Evolutionary conservation across 2,797 vertebrate species (phyloP).

Genomic region (Apogon hyalosoma): DNA sequence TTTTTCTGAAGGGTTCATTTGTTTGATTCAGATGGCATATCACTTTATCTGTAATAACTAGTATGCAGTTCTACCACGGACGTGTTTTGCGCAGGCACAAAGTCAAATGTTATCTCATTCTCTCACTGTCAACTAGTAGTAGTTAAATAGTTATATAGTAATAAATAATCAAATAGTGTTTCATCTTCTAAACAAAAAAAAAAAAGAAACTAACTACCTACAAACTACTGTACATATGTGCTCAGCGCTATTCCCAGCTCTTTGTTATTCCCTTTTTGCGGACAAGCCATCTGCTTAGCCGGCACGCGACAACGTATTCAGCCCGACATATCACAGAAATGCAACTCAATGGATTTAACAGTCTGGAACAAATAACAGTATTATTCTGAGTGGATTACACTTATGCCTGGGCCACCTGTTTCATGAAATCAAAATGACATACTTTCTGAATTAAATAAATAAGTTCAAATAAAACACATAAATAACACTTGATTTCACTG

Average conservation of each 20-base stretch:
- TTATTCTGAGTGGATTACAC: constrained; percentile 73
- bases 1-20: too few relatives aligned
- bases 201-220: neutral
- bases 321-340: constrained; percentile 54
- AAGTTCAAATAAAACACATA: constrained; percentile 47
- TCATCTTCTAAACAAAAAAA: neutral
- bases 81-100: too few relatives aligned
- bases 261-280: constrained; percentile 4
- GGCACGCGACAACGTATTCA: constrained; percentile 47
- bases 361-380: constrained; percentile 71
- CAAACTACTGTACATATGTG: constrained; percentile 9
- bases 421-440: constrained; percentile 59
- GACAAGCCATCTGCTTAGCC: constrained; percentile 62
- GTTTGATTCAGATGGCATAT: too few relatives aligned
- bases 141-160: too few relatives aligned
- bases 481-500: constrained; percentile 41
- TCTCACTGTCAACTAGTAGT: too few relatives aligned
- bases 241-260: constrained; percentile 16
- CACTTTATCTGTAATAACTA: too few relatives aligned
- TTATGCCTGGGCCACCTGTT: constrained; percentile 68
- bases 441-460: constrained; percentile 53
- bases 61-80: too few relatives aligned
- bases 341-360: constrained; percentile 66
- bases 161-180: too few relatives aligned
- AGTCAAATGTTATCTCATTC: too few relatives aligned